Evolutionary conservation across 2,888 invertebrate genomes (phyloP).

Genomic region (Watsonalla cultraria): DNA sequence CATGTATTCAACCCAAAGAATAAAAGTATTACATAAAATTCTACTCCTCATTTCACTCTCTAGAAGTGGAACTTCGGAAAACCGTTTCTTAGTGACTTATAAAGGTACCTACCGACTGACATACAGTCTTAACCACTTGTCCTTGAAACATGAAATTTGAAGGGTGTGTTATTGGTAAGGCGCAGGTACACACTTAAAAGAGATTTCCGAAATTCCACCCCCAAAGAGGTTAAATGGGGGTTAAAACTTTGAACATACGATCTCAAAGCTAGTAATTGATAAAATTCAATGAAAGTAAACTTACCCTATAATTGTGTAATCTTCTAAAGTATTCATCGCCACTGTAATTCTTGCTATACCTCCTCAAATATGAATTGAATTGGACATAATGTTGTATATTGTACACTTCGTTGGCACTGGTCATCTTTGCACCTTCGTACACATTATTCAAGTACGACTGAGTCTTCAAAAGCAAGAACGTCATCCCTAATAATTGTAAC

Average conservation of each 20-base stretch:
- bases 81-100: too few relatives aligned
- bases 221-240: too few relatives aligned
- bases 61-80: too few relatives aligned
- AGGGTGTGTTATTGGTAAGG: too few relatives aligned
- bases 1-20: background rate
- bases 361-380: constrained; percentile 23
- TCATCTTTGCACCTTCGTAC: background rate
- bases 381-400: background rate
- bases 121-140: too few relatives aligned
- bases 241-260: too few relatives aligned
- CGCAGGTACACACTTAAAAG: too few relatives aligned
- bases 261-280: too few relatives aligned
- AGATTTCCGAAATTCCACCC: too few relatives aligned
- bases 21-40: background rate
- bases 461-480: background rate
- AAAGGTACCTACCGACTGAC: too few relatives aligned
- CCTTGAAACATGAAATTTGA: too few relatives aligned
- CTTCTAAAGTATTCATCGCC: constrained; percentile 21
- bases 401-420: background rate
- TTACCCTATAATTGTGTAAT: constrained; percentile 32
- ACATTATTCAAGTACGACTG: background rate
- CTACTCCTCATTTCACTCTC: background rate
- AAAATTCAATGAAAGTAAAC: too few relatives aligned
- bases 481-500: background rate
- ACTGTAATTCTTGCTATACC: constrained; percentile 28